Conservation (phyloP, 2,797 vertebrate genomes). For the Crocodylus rhombifer region DNA sequence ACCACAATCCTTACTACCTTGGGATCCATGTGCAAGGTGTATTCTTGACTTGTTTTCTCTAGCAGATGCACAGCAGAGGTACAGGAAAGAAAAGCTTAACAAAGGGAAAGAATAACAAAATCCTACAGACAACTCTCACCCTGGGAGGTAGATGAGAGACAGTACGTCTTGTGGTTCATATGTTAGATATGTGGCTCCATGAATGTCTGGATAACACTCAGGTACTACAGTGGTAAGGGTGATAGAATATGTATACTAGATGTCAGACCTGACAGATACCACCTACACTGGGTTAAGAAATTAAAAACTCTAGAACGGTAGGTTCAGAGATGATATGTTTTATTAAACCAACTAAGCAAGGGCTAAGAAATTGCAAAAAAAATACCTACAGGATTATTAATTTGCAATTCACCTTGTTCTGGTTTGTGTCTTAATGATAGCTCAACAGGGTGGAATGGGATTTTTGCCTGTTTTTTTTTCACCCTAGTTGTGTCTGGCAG, state of each 20-base stretch:
- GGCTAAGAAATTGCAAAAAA: too few relatives aligned
- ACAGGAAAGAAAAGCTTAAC: too few relatives aligned
- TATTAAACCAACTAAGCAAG: too few relatives aligned
- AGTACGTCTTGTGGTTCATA: neutral
- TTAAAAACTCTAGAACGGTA: too few relatives aligned
- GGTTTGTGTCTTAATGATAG: neutral
- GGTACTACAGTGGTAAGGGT: neutral
- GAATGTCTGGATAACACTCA: neutral
- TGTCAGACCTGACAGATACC: neutral
- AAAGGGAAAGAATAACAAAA: neutral
- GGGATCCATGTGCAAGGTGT: neutral
- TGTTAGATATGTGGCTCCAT: neutral
- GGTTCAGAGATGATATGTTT: too few relatives aligned
- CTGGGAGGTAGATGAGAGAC: neutral
- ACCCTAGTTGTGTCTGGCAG: neutral
- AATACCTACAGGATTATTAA: neutral
- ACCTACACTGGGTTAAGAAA: too few relatives aligned
- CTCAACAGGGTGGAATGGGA: neutral
- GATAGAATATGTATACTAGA: neutral
- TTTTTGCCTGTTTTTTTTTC: neutral
- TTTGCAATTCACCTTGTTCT: neutral
- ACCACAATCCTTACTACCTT: neutral
- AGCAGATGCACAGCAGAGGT: neutral
- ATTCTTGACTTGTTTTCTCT: neutral
- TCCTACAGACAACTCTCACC: neutral